These are phyloP conservation scores for Taurulus bubalis DNA, from an alignment of 2,113 vertebrate species.

Conservation along the genomic window DNA sequence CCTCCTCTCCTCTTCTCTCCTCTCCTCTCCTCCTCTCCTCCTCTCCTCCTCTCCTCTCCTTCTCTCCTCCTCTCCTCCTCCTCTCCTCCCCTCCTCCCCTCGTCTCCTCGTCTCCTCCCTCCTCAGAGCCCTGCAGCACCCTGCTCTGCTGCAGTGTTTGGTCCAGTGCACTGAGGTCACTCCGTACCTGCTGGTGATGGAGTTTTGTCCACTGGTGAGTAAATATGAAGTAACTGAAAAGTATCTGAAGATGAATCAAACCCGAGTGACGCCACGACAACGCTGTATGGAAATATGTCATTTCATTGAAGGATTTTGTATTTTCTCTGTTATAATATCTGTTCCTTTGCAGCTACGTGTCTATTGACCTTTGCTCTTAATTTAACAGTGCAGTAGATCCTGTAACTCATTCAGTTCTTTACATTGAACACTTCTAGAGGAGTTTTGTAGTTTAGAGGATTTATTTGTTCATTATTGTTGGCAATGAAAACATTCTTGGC, in stretches of 20 bases:
- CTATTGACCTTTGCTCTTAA: background rate
- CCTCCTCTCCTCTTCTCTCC: too few species aligned
- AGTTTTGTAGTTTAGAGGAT: background rate
- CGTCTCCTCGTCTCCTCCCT: background rate
- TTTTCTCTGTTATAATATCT: background rate
- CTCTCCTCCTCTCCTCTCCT: too few species aligned
- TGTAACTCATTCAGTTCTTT: background rate
- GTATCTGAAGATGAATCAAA: too few species aligned
- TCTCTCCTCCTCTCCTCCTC: too few species aligned
- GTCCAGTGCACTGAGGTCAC: slow-evolving; percentile 93
- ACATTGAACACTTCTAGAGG: slow-evolving; percentile 3
- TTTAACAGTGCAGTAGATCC: background rate
- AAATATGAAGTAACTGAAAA: background rate
- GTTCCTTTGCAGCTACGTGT: background rate
- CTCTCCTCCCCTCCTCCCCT: too few species aligned
- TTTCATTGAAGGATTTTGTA: background rate
- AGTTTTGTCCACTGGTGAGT: slow-evolving; percentile 96
- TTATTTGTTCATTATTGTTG: background rate
- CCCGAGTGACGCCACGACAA: background rate
- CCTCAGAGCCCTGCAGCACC: slow-evolving; percentile 90
- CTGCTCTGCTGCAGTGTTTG: slow-evolving; percentile 93
- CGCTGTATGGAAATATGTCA: background rate
- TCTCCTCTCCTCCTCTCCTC: too few species aligned
- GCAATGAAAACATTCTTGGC: slow-evolving; percentile 33
- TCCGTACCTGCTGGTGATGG: slow-evolving; percentile 96